phyloP scores from a whole-genome alignment of 2,888 invertebrate species.

The Rhingia rostrata region DNA sequence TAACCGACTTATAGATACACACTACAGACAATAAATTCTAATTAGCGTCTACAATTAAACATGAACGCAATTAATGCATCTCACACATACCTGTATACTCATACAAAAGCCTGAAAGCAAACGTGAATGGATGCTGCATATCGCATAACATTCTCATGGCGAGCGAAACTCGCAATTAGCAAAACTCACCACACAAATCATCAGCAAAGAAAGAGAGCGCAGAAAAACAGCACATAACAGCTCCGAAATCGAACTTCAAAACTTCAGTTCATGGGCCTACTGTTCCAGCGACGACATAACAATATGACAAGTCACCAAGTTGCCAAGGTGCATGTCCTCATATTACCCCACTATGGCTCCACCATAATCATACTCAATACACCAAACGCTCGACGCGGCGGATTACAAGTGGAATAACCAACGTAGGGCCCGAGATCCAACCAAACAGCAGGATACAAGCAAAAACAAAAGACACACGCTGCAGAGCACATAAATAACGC shows the following conservation, averaged over 20 bases:
- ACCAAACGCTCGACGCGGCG: conserved; percentile 41
- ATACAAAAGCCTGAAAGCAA: conserved; percentile 22
- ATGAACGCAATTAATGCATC: conserved; percentile 50
- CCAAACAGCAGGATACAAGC: conserved; percentile 51
- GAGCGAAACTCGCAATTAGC: conserved; percentile 51
- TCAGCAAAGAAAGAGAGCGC: conserved; percentile 28
- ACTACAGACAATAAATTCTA: conserved; percentile 57
- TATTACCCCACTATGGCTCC: conserved; percentile 12
- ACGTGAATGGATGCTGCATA: conserved; percentile 12
- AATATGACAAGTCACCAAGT: conserved; percentile 72
- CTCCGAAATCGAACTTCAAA: conserved; percentile 23
- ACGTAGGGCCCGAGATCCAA: background rate
- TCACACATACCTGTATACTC: conserved; percentile 39
- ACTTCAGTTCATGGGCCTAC: conserved; percentile 40
- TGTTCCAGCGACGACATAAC: conserved; percentile 55
- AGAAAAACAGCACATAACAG: conserved; percentile 8
- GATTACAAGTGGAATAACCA: conserved; percentile 70
- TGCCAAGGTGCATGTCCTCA: conserved; percentile 67
- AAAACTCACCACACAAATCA: conserved; percentile 63
- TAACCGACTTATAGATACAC: background rate
- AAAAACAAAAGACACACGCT: conserved; percentile 68
- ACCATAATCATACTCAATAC: conserved; percentile 53
- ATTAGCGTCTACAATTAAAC: conserved; percentile 59
- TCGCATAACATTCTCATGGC: conserved; percentile 40
- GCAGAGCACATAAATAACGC: conserved; percentile 65